These are phyloP conservation scores for Stictocephala bisonia DNA, from an alignment of 2,888 invertebrate species.

Conservation along the genomic window DNA sequence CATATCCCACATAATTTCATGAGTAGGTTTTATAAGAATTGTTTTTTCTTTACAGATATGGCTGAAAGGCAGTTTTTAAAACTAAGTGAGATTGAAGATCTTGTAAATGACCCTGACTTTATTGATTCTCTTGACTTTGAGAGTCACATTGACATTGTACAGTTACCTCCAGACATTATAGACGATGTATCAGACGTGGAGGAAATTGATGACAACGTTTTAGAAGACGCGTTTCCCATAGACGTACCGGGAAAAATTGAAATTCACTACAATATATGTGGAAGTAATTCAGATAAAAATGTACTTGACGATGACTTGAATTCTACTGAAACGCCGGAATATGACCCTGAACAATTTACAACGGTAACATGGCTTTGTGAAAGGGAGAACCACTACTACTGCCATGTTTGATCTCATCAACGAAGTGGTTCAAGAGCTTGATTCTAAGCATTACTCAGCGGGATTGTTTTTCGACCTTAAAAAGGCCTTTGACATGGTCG, in stretches of 20 bases:
- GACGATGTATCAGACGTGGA: conserved; percentile 23
- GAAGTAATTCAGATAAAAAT: not conserved
- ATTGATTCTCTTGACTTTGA: conserved; percentile 10
- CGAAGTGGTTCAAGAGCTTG: no score
- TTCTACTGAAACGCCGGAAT: no score
- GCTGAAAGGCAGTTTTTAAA: conserved; percentile 1
- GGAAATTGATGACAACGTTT: conserved; percentile 28
- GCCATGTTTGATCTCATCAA: no score
- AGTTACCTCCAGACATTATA: conserved; percentile 31
- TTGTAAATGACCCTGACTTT: conserved; percentile 18
- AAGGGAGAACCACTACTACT: no score
- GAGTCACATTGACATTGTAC: conserved; percentile 8
- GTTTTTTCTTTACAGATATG: conserved; percentile 10
- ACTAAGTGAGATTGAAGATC: conserved; percentile 4
- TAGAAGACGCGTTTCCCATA: conserved; percentile 3
- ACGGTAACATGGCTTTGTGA: no score
- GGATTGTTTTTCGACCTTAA: no score
- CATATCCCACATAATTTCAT: not conserved
- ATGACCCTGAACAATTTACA: no score
- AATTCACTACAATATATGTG: not conserved
- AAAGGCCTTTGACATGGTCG: no score
- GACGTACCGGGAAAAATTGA: conserved; percentile 22
- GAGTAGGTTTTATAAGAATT: not conserved
- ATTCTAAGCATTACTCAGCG: no score
- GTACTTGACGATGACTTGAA: not conserved